A percentile compares a stretch with the other conserved stretches of the same genome.
Evolutionary conservation across 2,113 vertebrate genomes (phyloP).

Genomic region (Polyodon spathula): DNA sequence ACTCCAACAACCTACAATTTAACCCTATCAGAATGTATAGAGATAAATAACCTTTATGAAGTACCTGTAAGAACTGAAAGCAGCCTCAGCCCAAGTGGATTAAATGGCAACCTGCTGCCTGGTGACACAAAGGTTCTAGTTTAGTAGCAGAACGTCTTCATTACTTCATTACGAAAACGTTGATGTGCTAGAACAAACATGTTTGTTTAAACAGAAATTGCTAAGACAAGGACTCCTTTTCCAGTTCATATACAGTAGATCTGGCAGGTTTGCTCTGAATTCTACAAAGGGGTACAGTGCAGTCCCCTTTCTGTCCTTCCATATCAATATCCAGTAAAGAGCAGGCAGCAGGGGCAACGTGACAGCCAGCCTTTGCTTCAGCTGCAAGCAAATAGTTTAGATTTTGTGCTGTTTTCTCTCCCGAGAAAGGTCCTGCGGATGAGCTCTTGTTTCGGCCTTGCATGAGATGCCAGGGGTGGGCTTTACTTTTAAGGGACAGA

Average conservation of each 20-base stretch:
- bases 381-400: slow-evolving; percentile 39
- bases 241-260: slow-evolving; percentile 67
- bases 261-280: slow-evolving; percentile 61
- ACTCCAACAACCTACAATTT: too few species aligned
- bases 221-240: slow-evolving; percentile 80
- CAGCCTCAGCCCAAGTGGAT: too few species aligned
- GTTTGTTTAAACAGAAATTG: neutral
- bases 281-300: slow-evolving; percentile 74
- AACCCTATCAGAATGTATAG: slow-evolving; percentile 45
- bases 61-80: too few species aligned
- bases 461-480: slow-evolving; percentile 57
- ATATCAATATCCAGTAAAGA: slow-evolving; percentile 72
- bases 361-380: slow-evolving; percentile 46
- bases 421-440: slow-evolving; percentile 48
- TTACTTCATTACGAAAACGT: neutral
- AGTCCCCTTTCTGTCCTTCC: slow-evolving; percentile 79
- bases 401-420: slow-evolving; percentile 38
- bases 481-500: slow-evolving; percentile 51
- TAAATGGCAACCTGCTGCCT: neutral
- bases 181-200: neutral
- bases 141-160: neutral
- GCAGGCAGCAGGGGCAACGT: slow-evolving; percentile 33
- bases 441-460: slow-evolving; percentile 56
- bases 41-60: slow-evolving; percentile 48
- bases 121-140: neutral